These are phyloP conservation scores for Rotaria macrura DNA, from an alignment of 2,888 invertebrate species.

Conservation along the genomic window DNA sequence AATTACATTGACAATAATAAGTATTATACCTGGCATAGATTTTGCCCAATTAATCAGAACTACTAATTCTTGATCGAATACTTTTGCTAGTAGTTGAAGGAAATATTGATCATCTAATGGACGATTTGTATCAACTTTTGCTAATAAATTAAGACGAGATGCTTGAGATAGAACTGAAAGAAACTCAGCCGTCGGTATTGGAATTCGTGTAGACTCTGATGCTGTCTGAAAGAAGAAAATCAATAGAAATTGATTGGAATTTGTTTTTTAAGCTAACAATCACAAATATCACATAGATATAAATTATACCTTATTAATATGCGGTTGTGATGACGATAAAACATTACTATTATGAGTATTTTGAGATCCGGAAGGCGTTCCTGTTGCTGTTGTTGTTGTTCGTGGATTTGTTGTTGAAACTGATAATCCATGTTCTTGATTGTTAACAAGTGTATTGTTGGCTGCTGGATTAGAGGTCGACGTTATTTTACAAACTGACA, in stretches of 20 bases:
- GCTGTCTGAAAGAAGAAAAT: neutral
- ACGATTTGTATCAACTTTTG: neutral
- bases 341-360: neutral
- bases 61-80: constrained; percentile 43
- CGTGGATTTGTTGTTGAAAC: neutral
- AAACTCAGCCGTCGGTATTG: neutral
- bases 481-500: constrained; percentile 10
- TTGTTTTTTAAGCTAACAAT: no score
- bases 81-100: constrained; percentile 35
- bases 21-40: constrained; percentile 39
- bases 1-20: neutral
- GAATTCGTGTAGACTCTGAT: neutral
- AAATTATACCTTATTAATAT: neutral
- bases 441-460: neutral
- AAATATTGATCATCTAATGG: constrained; percentile 21
- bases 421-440: neutral
- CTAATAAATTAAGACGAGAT: neutral
- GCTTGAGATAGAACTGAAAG: neutral
- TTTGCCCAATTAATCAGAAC: constrained; percentile 47
- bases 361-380: neutral
- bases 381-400: neutral
- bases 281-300: no score
- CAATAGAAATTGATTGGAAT: neutral
- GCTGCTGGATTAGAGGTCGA: neutral
- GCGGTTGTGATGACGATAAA: neutral